These are phyloP conservation scores for Grapholita molesta DNA, from an alignment of 1,140 invertebrate genomes.

Conservation along the genomic window DNA sequence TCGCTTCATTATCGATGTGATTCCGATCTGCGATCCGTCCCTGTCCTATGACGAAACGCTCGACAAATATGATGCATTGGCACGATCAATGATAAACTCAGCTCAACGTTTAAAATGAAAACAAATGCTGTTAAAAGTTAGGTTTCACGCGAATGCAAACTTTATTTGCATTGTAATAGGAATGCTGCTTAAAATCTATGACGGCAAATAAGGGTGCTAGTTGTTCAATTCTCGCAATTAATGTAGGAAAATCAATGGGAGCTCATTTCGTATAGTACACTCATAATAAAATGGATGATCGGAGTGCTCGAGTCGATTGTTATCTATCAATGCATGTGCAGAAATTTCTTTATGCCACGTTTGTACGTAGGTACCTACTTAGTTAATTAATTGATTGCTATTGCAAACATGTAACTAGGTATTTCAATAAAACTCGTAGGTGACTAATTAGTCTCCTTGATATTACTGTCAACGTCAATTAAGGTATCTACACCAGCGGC, in stretches of 20 bases:
- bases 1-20: constrained; percentile 59
- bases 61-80: constrained; percentile 75
- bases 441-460: no score
- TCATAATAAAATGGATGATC: constrained; percentile 62
- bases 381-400: background rate
- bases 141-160: constrained; percentile 23
- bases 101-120: constrained; percentile 42
- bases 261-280: constrained; percentile 67
- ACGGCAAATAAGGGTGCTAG: constrained; percentile 4
- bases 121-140: constrained; percentile 13
- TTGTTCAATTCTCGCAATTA: constrained; percentile 59
- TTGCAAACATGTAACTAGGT: background rate
- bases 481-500: no score
- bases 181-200: constrained; percentile 12
- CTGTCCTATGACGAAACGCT: constrained; percentile 60
- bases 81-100: constrained; percentile 55
- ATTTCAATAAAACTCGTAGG: no score
- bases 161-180: constrained; percentile 25
- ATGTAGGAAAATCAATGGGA: constrained; percentile 68
- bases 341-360: constrained; percentile 3
- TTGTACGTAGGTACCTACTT: background rate
- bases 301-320: constrained; percentile 16
- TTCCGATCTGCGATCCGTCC: constrained; percentile 45
- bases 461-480: background rate
- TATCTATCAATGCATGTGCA: constrained; percentile 6